These are phyloP conservation scores for Emydoidea blandingii DNA, from an alignment of 2,797 vertebrate genomes.

Conservation along the genomic window DNA sequence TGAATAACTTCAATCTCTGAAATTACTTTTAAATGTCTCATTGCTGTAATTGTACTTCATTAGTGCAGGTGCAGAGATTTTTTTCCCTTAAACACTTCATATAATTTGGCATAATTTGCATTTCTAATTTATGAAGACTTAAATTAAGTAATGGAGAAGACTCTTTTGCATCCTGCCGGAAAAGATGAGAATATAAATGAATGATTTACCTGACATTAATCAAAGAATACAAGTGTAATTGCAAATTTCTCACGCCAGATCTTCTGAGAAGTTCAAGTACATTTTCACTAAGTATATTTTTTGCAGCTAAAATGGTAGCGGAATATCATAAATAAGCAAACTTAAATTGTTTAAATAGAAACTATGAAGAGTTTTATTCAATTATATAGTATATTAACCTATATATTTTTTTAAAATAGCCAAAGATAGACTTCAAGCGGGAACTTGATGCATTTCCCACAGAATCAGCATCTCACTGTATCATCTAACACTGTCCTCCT, in stretches of 20 bases:
- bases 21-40: conserved; percentile 68
- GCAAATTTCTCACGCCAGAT: background rate
- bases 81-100: conserved; percentile 54
- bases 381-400: conserved; percentile 28
- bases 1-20: conserved; percentile 52
- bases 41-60: conserved; percentile 66
- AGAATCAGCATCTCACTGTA: conserved; percentile 82
- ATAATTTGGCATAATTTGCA: conserved; percentile 59
- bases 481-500: conserved; percentile 72
- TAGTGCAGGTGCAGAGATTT: conserved; percentile 64
- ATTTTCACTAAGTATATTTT: background rate
- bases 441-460: conserved; percentile 80
- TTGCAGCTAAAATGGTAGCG: background rate
- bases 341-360: background rate
- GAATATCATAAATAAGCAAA: background rate
- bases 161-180: background rate
- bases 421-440: conserved; percentile 42
- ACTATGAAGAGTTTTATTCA: background rate
- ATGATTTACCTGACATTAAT: conserved; percentile 34
- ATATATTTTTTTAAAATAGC: conserved; percentile 14
- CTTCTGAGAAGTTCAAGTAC: conserved; percentile 55
- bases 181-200: conserved; percentile 27
- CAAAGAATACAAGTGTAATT: conserved; percentile 5
- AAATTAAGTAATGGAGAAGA: conserved; percentile 57
- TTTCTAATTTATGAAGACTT: conserved; percentile 59